Percentiles rank a stretch among this genome's conserved stretches.
These are phyloP conservation scores for Odocoileus hemionus DNA, from an alignment of 2,113 vertebrate species.

Conservation along the genomic window DNA sequence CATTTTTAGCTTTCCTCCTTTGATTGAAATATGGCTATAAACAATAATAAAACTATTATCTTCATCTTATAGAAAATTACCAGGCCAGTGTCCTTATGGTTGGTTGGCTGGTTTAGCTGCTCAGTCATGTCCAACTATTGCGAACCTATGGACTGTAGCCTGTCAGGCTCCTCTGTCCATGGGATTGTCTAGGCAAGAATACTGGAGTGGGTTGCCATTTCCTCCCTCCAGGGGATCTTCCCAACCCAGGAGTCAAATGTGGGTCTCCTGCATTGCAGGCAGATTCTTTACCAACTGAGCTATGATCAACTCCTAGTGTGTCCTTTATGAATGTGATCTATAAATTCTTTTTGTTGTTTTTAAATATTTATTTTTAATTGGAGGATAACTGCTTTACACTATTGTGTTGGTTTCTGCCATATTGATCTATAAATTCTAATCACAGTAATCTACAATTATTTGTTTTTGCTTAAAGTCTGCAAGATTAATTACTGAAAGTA, in stretches of 20 bases:
- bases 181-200: neutral
- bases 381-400: neutral
- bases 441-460: neutral
- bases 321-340: neutral
- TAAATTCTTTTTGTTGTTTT: neutral
- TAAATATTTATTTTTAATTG: neutral
- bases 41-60: neutral
- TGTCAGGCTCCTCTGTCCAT: neutral
- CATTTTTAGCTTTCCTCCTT: neutral
- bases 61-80: neutral
- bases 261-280: neutral
- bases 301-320: neutral
- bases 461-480: neutral
- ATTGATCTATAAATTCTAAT: neutral
- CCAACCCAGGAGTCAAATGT: neutral
- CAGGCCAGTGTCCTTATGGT: neutral
- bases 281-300: neutral
- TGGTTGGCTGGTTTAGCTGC: neutral
- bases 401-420: neutral
- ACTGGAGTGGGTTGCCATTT: neutral
- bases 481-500: neutral
- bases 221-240: neutral
- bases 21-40: neutral
- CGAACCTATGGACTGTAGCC: neutral
- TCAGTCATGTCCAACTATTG: neutral